These are phyloP conservation scores for Indicator maculatus DNA, from an alignment of 2,113 vertebrate species.

Conservation along the genomic window DNA sequence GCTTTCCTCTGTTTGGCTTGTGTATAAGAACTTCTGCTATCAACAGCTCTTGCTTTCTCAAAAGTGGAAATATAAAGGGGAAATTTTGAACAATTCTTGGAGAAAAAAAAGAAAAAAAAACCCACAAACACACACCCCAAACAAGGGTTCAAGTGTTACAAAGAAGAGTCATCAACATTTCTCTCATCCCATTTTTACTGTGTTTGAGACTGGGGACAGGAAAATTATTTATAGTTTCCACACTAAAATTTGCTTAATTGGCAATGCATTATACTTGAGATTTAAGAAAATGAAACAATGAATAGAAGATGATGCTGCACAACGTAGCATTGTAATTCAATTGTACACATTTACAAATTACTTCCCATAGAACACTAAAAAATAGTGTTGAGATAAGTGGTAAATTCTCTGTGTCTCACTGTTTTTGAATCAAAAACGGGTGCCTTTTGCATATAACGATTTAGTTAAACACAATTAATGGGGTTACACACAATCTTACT, in stretches of 20 bases:
- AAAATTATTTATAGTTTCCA: not conserved
- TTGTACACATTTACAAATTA: not conserved
- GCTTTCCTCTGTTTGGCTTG: not conserved
- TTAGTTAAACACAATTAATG: not conserved
- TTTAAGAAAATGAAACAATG: not conserved
- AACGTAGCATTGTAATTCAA: not conserved
- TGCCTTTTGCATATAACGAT: not conserved
- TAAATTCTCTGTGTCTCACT: not conserved
- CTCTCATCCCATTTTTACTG: not conserved
- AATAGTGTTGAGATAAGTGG: not conserved
- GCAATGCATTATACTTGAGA: not conserved
- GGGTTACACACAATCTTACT: not conserved
- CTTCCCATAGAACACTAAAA: not conserved
- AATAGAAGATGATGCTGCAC: not conserved
- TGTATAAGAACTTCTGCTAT: not conserved
- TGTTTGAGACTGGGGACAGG: not conserved
- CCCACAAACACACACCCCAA: not conserved
- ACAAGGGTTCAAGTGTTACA: not conserved
- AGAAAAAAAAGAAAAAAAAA: not conserved
- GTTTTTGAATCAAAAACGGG: not conserved
- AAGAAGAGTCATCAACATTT: not conserved
- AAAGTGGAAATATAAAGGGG: not conserved
- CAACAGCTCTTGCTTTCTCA: not conserved
- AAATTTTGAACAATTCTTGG: not conserved
- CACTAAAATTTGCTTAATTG: not conserved